Conservation (phyloP, 2,888 invertebrate species). For the Ariolimax columbianus region DNA sequence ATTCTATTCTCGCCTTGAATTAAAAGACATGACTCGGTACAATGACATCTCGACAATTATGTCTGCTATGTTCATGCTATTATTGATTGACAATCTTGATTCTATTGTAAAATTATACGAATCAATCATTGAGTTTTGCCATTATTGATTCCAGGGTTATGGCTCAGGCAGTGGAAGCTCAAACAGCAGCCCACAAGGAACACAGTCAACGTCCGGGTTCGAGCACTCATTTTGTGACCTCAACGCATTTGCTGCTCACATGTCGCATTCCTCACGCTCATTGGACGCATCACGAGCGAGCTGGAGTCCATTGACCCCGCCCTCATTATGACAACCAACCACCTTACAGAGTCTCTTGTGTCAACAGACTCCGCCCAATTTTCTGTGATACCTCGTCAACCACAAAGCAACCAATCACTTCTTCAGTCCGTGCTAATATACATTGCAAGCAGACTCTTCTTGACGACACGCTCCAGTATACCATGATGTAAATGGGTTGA, state of each 20-base stretch:
- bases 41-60: neutral
- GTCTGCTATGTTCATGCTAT: neutral
- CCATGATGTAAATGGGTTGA: no score
- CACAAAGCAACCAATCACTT: neutral
- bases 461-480: no score
- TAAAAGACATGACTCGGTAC: neutral
- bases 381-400: constrained; percentile 11
- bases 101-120: neutral
- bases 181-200: constrained; percentile 53
- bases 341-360: neutral
- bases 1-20: no score
- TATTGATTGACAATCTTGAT: neutral
- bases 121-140: neutral
- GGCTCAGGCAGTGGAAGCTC: constrained; percentile 35
- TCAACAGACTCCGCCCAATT: neutral
- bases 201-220: constrained; percentile 56
- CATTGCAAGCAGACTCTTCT: no score
- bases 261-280: no score
- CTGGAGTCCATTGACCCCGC: constrained; percentile 71
- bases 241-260: constrained; percentile 66
- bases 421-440: neutral
- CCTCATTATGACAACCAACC: constrained; percentile 67
- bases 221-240: constrained; percentile 61
- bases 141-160: constrained; percentile 6
- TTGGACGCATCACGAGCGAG: constrained; percentile 58